Base-by-base conservation (phyloP, 2,797 vertebrate genomes). In the Rhynchonycteris naso region DNA sequence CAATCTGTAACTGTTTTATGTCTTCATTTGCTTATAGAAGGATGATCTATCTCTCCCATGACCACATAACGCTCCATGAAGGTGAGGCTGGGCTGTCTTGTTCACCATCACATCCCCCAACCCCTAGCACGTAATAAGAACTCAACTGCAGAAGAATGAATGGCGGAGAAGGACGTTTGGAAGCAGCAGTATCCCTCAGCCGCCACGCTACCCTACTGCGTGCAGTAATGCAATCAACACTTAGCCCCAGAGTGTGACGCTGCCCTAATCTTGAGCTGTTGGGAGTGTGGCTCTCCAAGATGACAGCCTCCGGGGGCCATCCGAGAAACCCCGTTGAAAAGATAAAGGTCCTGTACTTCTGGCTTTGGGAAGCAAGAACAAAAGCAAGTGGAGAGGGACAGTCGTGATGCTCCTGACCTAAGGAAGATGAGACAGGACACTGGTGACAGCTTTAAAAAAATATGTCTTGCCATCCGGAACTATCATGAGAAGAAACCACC, bases 1-100 rank as follows among this genome's bases (percentile, higher is more conserved):
- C 81, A 90, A 59, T 91, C 94, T 86, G 78, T 90, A 54, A 54
- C 83, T 65, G 93, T 63, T 93, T 80, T 71, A 24, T 50, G 91
- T 85, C 96, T 97, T 83, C 52, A 33, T 90, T 89, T 83, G 90
- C 87, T 68, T 26, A 43, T 28, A n/a, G 50, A 1, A 47, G 76
- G 72, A 69, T 71, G 52, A 56, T 76, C 85, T 24, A 0, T n/a
- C 78, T 74, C 59, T 89, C 63, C 56, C 43, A 54, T 66, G 83
- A 71, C 79, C 85, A 47, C 13, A 10, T 3, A 47, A 24, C n/a
- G 71, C 21, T 61, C 58, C 28, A 2, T 1, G 18, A 58, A 59
- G 81, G 35, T n/a, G 65, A 79, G 19, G 12, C 28, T 7, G 4
- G 0, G 15, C 12, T 58, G 15, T 52, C 86, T 68, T 22, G 3